Evolutionary conservation across 2,797 vertebrate species (phyloP).

Genomic region (Novumbra hubbsi): DNA sequence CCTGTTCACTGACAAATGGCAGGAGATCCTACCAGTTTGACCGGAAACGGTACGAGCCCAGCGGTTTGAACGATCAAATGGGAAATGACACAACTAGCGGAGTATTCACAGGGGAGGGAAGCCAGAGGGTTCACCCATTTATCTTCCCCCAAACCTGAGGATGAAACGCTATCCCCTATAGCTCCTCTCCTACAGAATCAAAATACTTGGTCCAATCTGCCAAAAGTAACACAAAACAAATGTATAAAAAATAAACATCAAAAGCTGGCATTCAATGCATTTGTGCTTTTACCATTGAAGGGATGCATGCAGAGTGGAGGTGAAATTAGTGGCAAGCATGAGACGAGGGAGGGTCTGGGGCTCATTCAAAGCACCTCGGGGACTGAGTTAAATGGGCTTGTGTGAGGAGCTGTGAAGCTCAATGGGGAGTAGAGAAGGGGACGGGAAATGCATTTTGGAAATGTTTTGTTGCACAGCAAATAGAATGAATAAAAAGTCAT

Average conservation of each 20-base stretch:
- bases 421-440: constrained; percentile 19
- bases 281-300: background rate
- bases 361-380: constrained; percentile 27
- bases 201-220: background rate
- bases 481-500: constrained; percentile 42
- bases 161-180: background rate
- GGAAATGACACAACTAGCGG: background rate
- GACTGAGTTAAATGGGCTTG: constrained; percentile 39
- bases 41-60: background rate
- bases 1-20: background rate
- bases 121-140: background rate
- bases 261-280: background rate
- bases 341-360: background rate
- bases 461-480: constrained; percentile 49
- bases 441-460: constrained; percentile 32
- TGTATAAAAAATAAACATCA: background rate
- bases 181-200: background rate
- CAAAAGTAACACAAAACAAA: background rate
- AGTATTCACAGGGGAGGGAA: background rate
- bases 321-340: background rate
- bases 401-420: constrained; percentile 36
- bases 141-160: constrained; percentile 1
- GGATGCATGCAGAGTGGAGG: background rate
- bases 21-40: background rate
- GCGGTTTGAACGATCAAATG: background rate